Base-by-base conservation (phyloP, 2,797 vertebrate genomes). In the Thunnus albacares region DNA sequence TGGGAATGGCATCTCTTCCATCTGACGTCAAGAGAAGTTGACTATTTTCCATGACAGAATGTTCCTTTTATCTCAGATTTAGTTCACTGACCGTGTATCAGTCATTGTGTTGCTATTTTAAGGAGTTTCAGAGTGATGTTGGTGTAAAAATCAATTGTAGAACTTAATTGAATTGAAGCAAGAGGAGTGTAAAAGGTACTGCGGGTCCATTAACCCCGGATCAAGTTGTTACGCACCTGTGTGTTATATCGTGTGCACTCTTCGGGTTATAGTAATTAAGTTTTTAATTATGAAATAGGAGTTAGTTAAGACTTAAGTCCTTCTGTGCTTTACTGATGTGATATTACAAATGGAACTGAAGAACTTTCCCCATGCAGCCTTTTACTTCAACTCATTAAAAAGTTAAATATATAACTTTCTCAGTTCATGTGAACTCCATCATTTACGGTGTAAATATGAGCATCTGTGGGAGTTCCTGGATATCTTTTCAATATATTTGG, bases 1-100 rank as follows among this genome's bases (percentile, higher is more conserved):
- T 69, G 67, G 85, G 76, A 86, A 90, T 79, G 74, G 81, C 69
- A 78, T 83, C 71, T 65, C 85, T 77, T 82, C 81, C 79, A 69
- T 86, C 61, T 81, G 80, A 89, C 68, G 55, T 89, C 80, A 81
- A 79, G 28, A 73, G 60, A 79, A 67, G 80, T 82, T 77, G 70
- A 69, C 56, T 69, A 35, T 85, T 82, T 85, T 75, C 71, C 75
- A 56, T 33, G 17, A 62, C 72, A 58, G 38, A 80, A 72, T 49
- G 61, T 84, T 64, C 17, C 17, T 13, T 77, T 75, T 55, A 59
- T 75, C 79, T 66, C 57, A 51, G 33, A 68, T 72, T 38, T 43
- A 59, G 64, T 83, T 77, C 69, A 73, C 22, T 49, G 41, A 30
- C 35, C 60, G 64, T 61, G 55, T 60, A 22, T 55, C 58, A 0